Conservation (phyloP, 2,888 invertebrate genomes). For the Litoditis marina region DNA sequence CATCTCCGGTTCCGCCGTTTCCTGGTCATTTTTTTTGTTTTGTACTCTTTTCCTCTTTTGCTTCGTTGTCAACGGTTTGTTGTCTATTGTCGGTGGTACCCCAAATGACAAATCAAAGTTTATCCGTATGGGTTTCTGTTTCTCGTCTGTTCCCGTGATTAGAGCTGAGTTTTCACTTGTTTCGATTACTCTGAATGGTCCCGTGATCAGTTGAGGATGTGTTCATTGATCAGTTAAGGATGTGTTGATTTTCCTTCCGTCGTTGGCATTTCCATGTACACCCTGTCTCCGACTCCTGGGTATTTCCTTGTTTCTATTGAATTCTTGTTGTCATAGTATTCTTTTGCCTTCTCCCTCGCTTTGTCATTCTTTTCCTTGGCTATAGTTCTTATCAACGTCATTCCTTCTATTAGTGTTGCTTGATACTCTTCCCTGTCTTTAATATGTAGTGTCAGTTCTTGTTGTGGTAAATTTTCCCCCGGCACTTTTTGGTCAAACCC, state of each 20-base stretch:
- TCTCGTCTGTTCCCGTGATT: too few relatives aligned
- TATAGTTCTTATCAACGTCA: slow-evolving; percentile 2
- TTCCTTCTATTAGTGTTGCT: not conserved
- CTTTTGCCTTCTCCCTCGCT: slow-evolving; percentile 12
- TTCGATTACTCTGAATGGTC: slow-evolving; percentile 8
- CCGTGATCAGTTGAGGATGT: too few relatives aligned
- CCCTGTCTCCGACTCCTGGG: slow-evolving; percentile 11
- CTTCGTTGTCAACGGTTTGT: too few relatives aligned
- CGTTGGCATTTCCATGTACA: slow-evolving; percentile 9
- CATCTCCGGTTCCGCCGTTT: too few relatives aligned
- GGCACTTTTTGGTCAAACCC: slow-evolving; percentile 16
- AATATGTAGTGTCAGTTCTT: not conserved
- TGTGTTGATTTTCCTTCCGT: not conserved
- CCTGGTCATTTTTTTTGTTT: too few relatives aligned
- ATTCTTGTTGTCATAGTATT: slow-evolving; percentile 19
- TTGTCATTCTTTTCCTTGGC: slow-evolving; percentile 4
- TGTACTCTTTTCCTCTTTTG: too few relatives aligned
- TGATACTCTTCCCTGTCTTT: slow-evolving; percentile 17
- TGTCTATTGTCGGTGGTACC: too few relatives aligned
- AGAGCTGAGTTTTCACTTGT: slow-evolving; percentile 5
- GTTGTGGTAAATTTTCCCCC: not conserved
- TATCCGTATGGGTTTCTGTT: too few relatives aligned
- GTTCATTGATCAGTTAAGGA: slow-evolving; percentile 10
- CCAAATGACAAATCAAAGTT: too few relatives aligned
- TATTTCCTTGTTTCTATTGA: not conserved